Conservation (phyloP, 2,797 vertebrate species). For the Paramormyrops hopkinsi region DNA sequence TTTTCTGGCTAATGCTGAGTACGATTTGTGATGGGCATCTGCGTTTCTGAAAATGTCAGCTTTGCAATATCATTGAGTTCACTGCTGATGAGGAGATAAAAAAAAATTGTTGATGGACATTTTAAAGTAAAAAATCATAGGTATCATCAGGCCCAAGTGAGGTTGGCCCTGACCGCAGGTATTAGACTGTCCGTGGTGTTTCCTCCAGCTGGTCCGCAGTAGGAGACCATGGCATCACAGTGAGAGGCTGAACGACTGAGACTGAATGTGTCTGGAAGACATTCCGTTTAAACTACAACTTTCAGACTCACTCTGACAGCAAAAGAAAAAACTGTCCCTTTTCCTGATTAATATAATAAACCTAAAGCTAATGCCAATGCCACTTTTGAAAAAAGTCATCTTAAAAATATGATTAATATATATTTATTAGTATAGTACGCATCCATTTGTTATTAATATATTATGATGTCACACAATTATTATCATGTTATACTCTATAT, state of each 20-base stretch:
- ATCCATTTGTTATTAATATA: background rate
- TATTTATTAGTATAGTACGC: background rate
- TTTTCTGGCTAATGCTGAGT: background rate
- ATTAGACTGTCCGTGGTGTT: background rate
- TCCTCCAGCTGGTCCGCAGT: background rate
- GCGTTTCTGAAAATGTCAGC: background rate
- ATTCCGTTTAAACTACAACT: background rate
- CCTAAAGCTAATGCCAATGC: background rate
- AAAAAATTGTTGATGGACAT: background rate
- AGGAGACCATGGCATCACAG: background rate
- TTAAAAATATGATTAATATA: background rate
- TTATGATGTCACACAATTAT: background rate
- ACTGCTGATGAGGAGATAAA: background rate
- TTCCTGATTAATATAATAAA: background rate
- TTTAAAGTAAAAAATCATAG: slow-evolving; percentile 2
- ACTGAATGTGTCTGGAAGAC: background rate
- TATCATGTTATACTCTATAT: background rate
- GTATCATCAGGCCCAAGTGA: background rate
- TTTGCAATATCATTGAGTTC: background rate
- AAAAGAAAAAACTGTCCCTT: background rate
- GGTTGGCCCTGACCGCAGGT: background rate
- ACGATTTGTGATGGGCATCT: background rate
- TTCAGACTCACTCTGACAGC: background rate
- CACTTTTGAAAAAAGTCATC: background rate
- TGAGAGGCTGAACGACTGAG: background rate